A percentile compares a stretch with the other conserved stretches of the same genome.
Conservation (phyloP, 2,797 vertebrate species). For the Todus mexicanus region DNA sequence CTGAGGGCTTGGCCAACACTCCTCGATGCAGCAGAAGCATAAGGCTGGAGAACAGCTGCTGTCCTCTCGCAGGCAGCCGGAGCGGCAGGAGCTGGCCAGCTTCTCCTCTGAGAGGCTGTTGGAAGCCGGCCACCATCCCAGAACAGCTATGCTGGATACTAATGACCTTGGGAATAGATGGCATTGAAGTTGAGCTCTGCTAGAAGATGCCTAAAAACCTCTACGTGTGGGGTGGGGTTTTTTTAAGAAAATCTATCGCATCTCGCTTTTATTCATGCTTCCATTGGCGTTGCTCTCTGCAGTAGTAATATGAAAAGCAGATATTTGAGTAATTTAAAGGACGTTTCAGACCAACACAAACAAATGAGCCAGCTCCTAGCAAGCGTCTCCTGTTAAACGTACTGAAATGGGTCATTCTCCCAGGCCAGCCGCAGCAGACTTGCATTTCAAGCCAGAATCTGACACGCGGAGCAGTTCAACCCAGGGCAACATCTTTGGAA, state of each 20-base stretch:
- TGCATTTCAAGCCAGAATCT: not conserved
- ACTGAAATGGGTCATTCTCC: not conserved
- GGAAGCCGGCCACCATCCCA: not conserved
- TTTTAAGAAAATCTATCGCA: not conserved
- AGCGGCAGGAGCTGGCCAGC: not conserved
- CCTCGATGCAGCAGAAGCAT: not conserved
- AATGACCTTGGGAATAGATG: not conserved
- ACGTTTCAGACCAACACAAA: not conserved
- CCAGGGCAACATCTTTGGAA: not conserved
- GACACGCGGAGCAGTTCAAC: not conserved
- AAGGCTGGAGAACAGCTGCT: slow-evolving; percentile 18
- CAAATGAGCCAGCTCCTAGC: not conserved
- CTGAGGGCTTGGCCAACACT: not conserved
- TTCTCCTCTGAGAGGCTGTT: not conserved
- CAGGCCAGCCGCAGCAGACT: not conserved
- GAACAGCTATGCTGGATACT: not conserved
- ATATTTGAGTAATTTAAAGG: not conserved
- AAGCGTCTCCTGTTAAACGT: not conserved
- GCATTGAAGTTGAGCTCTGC: fast-evolving
- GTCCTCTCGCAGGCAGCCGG: not conserved
- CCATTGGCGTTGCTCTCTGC: not conserved
- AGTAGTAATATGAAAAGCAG: not conserved
- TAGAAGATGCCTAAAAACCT: not conserved
- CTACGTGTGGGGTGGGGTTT: fast-evolving
- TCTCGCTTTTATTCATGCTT: not conserved